Evolutionary conservation across 2,797 vertebrate species (phyloP).

Genomic region (Hephaestus fuliginosus): DNA sequence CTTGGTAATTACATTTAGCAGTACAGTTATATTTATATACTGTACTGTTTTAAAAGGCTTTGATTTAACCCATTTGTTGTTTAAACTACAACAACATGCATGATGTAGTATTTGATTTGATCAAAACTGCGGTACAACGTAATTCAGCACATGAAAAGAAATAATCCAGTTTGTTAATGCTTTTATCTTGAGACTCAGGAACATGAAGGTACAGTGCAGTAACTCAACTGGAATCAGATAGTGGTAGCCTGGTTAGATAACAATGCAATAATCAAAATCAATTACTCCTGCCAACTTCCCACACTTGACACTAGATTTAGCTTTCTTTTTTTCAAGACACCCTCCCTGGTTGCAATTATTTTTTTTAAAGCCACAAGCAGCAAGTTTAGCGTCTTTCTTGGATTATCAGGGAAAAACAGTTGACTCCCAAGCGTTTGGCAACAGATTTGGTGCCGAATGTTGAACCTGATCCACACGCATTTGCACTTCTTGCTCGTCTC

Average conservation of each 20-base stretch:
- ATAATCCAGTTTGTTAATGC: not conserved
- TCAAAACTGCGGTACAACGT: not conserved
- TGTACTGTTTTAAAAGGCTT: not conserved
- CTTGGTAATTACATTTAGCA: not conserved
- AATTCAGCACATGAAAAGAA: not conserved
- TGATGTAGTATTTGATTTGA: not conserved
- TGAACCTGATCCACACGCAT: conserved; percentile 47
- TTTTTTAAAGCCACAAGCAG: conserved; percentile 16
- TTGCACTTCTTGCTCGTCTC: conserved; percentile 44
- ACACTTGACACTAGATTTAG: conserved; percentile 14
- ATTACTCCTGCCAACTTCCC: conserved; percentile 10
- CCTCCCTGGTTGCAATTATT: not conserved
- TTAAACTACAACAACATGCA: not conserved
- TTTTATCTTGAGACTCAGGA: not conserved
- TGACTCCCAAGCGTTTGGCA: conserved; percentile 37
- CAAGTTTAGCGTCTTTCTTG: conserved; percentile 11
- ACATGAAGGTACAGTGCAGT: not conserved
- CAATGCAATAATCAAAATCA: conserved; percentile 28
- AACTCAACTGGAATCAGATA: conserved; percentile 20
- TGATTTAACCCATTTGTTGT: not conserved
- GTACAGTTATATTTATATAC: not conserved
- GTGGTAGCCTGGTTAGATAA: conserved; percentile 15
- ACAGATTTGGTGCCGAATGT: conserved; percentile 35
- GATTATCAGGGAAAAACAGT: conserved; percentile 44
- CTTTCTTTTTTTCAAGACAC: not conserved